Evolutionary conservation across 1,140 invertebrate genomes (phyloP), one percentile per base, ranked within the genome.

Genomic region (Zaprionus kolodkinae): DNA sequence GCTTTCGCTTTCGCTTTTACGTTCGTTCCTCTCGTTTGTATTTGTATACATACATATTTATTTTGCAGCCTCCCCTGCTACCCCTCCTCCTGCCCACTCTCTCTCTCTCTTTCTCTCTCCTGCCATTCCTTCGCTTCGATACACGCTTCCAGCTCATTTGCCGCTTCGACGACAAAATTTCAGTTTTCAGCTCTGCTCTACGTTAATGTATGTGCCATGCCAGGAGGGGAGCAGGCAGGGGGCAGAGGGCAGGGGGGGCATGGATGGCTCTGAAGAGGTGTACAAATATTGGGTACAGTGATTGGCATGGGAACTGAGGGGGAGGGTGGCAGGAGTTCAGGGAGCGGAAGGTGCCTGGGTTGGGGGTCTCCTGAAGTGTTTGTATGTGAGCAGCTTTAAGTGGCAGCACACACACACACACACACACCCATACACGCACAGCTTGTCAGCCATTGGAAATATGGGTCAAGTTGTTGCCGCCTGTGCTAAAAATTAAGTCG

Each of bases 391-490:
- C 70, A 63, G 84, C 84, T 84, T 88, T 88, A 88, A 88, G 84
- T 88, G 84, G 73, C 84, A 56, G 50, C 70, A 61, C 10, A 21
- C 21, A 21, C 21, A 21, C 21, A 21, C 1, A 21, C 21, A 21
- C 21, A 21, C 21, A 21, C 21, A 21, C 21, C 1, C 21, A 21
- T 21, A 21, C 21, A 21, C 77, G 35, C 55, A 70, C 55, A 70
- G 69, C 68, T 64, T 45, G 60, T 64, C 61, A 72, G 69, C 57
- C 81, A 81, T 79, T 90, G 86, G 76, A 89, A 89, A 89, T 89
- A 89, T 89, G 86, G 85, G 85, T 89, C 85, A 89, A 89, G 85
- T 89, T 89, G 85, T 81, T 89, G 85, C 81, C 81, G 81, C 84
- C 85, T 84, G 67, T 83, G 85, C 78, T 84, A 84, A 87, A 87